Base-by-base conservation (phyloP, 2,888 invertebrate genomes). In the Reticulitermes lucifugus region DNA sequence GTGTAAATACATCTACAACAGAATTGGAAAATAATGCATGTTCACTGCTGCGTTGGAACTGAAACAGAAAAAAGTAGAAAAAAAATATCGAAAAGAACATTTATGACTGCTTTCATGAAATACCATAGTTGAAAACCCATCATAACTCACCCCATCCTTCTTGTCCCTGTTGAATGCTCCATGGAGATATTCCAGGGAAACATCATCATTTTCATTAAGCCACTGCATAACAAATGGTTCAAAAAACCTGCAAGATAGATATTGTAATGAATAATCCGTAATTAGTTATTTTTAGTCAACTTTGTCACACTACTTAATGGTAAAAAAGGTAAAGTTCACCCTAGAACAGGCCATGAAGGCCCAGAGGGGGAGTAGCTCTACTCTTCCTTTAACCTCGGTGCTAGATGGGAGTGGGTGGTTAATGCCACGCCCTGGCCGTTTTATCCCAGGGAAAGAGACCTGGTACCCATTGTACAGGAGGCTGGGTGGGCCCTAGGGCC, bases 201-300 rank as follows among this genome's bases (percentile, higher is more conserved):
- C 99, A 89, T 99, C 99, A 90, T 99, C 99, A 90, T 99, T 99
- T 91, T 99, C 99, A 90, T 99, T 99, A 71, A 99, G 94, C 99
- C 99, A 99, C 91, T 99, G 99, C 99, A 99, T 99, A 75, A 99
- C 99, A 91, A 99, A 99, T n/a, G 99, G 99, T 91, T 99, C 99
- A 91, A 99, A 99, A 99, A 99, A 99, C 87, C 93, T 94, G 89
- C 71, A 89, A n/a, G 41, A 86, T 82, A 79, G 60, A 51, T 41
- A 43, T 14, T 73, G 41, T 35, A 2, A 35, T 35, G 35, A 35
- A 35, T 35, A 35, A 35, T 35, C 35, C 35, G 2, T 35, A 35
- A 35, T 35, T 0, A 35, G 3, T 35, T 35, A 35, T 35, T 35
- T 35, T 35, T 35, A 35, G 35, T 35, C 35, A 35, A 35, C 2